Evolutionary conservation across 2,797 vertebrate genomes (phyloP).

Genomic region (Tapera naevia): DNA sequence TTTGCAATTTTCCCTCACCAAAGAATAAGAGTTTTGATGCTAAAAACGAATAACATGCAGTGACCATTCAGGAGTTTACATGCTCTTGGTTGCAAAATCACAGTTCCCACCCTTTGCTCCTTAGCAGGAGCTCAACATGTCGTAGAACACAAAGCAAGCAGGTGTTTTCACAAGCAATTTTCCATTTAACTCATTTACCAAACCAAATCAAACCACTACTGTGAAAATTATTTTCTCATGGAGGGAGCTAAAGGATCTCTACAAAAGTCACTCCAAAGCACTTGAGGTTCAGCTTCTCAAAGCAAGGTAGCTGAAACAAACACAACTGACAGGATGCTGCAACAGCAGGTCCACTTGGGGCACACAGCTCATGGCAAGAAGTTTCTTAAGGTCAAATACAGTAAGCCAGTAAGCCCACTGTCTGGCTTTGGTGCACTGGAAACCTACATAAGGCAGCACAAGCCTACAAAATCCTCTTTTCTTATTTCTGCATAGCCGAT

Average conservation of each 20-base stretch:
- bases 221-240: neutral
- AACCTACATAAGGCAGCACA: slow-evolving; percentile 56
- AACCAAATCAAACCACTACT: slow-evolving; percentile 41
- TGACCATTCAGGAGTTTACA: neutral
- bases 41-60: neutral
- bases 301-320: neutral
- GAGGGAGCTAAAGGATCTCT: neutral
- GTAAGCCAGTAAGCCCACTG: slow-evolving; percentile 43
- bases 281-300: neutral
- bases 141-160: neutral
- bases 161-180: neutral
- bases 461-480: slow-evolving; percentile 62
- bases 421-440: slow-evolving; percentile 32
- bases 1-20: neutral
- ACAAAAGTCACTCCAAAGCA: neutral
- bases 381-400: slow-evolving; percentile 59
- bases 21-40: neutral
- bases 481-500: slow-evolving; percentile 7
- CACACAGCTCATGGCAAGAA: neutral
- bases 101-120: neutral
- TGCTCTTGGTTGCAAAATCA: neutral
- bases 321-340: neutral
- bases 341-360: neutral
- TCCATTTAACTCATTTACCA: slow-evolving; percentile 19
- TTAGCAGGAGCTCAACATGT: neutral